phyloP scores from a whole-genome alignment of 2,113 vertebrate species.

The Dissostichus mawsoni region DNA sequence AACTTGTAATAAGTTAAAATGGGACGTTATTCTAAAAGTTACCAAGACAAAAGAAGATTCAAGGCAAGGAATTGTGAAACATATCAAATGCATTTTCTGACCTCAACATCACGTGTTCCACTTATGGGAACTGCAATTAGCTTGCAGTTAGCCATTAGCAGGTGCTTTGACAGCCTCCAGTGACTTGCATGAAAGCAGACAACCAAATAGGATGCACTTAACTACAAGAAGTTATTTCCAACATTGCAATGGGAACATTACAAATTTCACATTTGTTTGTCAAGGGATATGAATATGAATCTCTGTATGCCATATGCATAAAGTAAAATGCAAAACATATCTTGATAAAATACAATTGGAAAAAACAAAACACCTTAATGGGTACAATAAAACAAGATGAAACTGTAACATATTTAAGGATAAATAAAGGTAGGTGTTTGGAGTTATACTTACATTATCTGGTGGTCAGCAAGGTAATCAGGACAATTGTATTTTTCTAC shows the following conservation, averaged over 20 bases:
- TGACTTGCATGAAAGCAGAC: constrained; percentile 44
- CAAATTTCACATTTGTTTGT: constrained; percentile 48
- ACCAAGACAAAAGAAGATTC: background rate
- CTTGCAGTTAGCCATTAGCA: constrained; percentile 61
- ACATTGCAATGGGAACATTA: constrained; percentile 44
- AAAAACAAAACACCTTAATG: no score
- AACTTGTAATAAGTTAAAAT: background rate
- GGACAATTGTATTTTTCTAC: background rate
- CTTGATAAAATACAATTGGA: no score
- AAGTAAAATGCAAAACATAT: background rate
- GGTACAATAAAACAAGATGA: no score
- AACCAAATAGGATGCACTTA: constrained; percentile 64
- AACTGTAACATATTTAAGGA: no score
- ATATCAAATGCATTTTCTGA: constrained; percentile 29
- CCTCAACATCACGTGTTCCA: constrained; percentile 41
- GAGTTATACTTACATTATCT: background rate
- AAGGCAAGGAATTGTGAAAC: constrained; percentile 17
- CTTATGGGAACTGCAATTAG: constrained; percentile 49
- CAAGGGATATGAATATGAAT: constrained; percentile 14
- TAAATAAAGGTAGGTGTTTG: background rate
- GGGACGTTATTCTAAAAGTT: background rate
- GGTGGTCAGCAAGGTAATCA: background rate
- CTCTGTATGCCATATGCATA: background rate
- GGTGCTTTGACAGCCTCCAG: constrained; percentile 63
- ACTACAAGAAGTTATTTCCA: constrained; percentile 56